Conservation (phyloP, 1,140 invertebrate species). For the Drosophila nigrodunni region DNA sequence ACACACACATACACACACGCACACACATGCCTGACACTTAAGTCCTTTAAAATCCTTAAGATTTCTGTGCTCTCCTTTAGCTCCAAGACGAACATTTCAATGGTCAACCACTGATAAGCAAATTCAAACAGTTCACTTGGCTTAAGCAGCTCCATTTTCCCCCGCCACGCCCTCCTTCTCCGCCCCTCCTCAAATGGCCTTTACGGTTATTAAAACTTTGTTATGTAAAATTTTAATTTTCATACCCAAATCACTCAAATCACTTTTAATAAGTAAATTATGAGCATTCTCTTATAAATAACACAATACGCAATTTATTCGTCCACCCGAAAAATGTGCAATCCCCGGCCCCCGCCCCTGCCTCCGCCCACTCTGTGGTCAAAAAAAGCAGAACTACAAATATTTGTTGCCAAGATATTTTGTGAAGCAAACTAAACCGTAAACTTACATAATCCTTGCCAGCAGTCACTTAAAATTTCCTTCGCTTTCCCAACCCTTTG, state of each 20-base stretch:
- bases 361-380: neutral
- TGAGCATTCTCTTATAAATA: slow-evolving; percentile 80
- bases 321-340: neutral
- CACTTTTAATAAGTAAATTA: slow-evolving; percentile 83
- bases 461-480: slow-evolving; percentile 67
- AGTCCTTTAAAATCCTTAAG: slow-evolving; percentile 72
- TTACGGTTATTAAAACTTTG: slow-evolving; percentile 77
- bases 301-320: slow-evolving; percentile 83
- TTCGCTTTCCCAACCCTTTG: neutral
- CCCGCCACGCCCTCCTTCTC: neutral
- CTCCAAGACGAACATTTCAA: slow-evolving; percentile 42
- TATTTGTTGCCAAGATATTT: slow-evolving; percentile 62
- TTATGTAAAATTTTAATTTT: slow-evolving; percentile 75
- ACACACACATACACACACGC: slow-evolving; percentile 7
- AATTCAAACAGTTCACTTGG: slow-evolving; percentile 76
- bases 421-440: slow-evolving; percentile 47
- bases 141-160: slow-evolving; percentile 55
- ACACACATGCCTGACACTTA: slow-evolving; percentile 54
- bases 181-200: slow-evolving; percentile 49
- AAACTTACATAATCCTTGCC: slow-evolving; percentile 72
- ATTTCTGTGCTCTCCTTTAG: slow-evolving; percentile 55
- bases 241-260: slow-evolving; percentile 82
- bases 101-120: slow-evolving; percentile 79
- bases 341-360: no score
- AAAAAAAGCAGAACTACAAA: slow-evolving; percentile 72